Conservation (phyloP, 2,113 vertebrate species). For the Elephantulus edwardii region DNA sequence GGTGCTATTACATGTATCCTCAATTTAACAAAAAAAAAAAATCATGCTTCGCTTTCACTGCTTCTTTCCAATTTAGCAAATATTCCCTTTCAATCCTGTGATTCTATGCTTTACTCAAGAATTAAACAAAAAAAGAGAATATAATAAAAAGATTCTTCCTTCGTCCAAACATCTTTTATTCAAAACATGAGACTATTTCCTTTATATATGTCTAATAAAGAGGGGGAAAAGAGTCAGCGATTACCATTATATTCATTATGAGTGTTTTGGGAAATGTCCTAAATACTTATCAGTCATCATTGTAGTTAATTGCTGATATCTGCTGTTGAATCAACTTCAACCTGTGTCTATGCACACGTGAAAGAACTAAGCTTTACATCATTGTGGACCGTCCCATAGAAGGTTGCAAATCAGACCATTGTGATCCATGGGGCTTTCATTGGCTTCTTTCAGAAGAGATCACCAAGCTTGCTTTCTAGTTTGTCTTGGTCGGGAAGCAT, state of each 20-base stretch:
- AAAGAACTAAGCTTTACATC: no score
- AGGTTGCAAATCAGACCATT: no score
- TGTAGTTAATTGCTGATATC: background rate
- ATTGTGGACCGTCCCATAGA: no score
- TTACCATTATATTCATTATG: background rate
- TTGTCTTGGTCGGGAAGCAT: no score
- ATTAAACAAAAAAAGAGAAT: background rate
- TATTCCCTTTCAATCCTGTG: conserved; percentile 5
- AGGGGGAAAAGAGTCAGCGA: background rate
- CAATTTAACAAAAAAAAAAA: background rate
- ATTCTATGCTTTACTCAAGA: conserved; percentile 4
- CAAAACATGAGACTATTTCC: background rate
- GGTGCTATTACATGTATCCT: background rate
- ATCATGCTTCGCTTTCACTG: background rate
- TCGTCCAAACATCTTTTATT: background rate
- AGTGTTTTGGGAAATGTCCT: background rate
- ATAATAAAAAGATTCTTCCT: background rate
- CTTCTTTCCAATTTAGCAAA: background rate
- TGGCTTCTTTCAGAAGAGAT: no score
- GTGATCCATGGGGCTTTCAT: no score
- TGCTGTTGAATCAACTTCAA: no score
- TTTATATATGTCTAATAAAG: background rate
- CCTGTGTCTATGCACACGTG: no score
- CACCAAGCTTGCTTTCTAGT: no score
- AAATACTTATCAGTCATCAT: background rate